phyloP scores from a whole-genome alignment of 2,113 vertebrate genomes.

The Passer montanus region DNA sequence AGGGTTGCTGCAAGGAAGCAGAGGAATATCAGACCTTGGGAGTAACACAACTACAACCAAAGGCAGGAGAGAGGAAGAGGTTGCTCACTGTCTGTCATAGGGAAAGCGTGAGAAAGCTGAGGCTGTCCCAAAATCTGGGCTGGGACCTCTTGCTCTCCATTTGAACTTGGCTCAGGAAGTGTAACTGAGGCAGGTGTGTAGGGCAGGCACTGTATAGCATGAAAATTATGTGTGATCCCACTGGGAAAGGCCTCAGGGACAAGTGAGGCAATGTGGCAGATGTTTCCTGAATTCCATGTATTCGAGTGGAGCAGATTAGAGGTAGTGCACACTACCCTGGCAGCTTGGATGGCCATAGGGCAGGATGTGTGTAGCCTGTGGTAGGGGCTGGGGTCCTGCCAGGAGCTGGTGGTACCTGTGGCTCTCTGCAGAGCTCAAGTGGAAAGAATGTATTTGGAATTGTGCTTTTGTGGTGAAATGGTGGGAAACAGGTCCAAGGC shows the following conservation, averaged over 20 bases:
- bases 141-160: not conserved
- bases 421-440: not conserved
- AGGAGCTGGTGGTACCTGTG: not conserved
- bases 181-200: not conserved
- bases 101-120: not conserved
- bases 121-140: not conserved
- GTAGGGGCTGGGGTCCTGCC: not conserved
- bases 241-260: not conserved
- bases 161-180: not conserved
- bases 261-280: not conserved
- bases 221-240: not conserved
- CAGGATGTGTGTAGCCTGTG: rapidly evolving
- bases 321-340: not conserved
- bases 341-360: not conserved
- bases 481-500: not conserved
- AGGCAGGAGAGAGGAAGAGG: not conserved
- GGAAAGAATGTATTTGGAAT: not conserved
- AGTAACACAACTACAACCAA: not conserved
- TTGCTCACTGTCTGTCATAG: not conserved
- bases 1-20: not conserved
- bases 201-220: rapidly evolving
- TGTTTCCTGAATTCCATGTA: not conserved
- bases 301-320: not conserved
- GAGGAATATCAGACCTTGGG: not conserved
- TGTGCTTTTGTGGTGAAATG: not conserved